Conservation (phyloP, 1,140 invertebrate species). For the Formica selysi region DNA sequence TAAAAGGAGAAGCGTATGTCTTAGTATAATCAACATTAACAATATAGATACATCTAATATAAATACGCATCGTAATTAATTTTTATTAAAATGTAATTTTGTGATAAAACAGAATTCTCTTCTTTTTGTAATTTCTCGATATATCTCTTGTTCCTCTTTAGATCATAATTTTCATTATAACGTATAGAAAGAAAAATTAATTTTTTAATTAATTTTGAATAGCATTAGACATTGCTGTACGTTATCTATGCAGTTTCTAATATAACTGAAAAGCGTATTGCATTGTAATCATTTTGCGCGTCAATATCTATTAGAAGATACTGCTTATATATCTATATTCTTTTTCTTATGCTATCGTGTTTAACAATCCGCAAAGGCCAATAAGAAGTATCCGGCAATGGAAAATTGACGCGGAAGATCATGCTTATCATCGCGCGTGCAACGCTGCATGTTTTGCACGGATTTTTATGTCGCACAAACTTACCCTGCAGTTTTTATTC, state of each 20-base stretch:
- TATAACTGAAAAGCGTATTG: neutral
- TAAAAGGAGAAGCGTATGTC: neutral
- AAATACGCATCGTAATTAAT: neutral
- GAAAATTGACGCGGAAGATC: conserved; percentile 42
- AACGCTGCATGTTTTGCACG: conserved; percentile 45
- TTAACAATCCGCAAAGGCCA: conserved; percentile 42
- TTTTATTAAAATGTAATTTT: conserved; percentile 1
- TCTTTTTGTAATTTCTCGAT: neutral
- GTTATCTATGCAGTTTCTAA: too few species aligned
- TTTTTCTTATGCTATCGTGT: neutral
- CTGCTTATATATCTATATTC: neutral
- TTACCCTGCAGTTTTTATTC: conserved; percentile 36
- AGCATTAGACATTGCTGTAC: neutral
- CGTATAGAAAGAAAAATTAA: neutral
- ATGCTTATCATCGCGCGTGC: conserved; percentile 31
- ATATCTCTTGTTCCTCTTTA: neutral
- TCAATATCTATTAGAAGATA: neutral
- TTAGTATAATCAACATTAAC: neutral
- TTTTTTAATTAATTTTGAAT: neutral
- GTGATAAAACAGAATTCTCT: neutral
- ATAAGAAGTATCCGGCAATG: conserved; percentile 36
- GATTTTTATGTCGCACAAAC: conserved; percentile 28
- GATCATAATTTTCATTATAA: neutral
- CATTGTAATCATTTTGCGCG: conserved; percentile 40
- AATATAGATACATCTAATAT: neutral